phyloP scores from a whole-genome alignment of 2,888 invertebrate species.

The Pristionchus japonicus region DNA sequence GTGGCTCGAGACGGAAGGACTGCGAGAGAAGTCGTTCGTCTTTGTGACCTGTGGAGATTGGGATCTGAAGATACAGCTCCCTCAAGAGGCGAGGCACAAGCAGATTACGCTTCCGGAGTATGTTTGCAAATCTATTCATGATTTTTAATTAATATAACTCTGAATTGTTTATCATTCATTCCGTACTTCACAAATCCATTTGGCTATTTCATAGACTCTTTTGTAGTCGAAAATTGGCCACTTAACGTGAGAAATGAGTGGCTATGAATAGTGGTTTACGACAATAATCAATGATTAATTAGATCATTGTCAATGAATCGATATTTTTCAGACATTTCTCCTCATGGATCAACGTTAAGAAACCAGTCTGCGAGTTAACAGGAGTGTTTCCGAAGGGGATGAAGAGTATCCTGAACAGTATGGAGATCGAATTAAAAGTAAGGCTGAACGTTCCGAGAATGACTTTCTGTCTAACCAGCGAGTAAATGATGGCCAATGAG shows the following conservation, averaged over 20 bases:
- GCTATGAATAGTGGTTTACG: too few species aligned
- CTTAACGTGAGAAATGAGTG: too few species aligned
- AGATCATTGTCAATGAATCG: too few species aligned
- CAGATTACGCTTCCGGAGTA: neutral
- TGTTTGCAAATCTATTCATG: neutral
- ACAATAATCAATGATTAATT: too few species aligned
- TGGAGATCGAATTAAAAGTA: constrained; percentile 1
- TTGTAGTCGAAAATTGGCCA: too few species aligned
- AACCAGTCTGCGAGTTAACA: constrained; percentile 74
- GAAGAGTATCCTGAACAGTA: constrained; percentile 51
- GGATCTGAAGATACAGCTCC: neutral
- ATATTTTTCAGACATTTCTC: constrained; percentile 77
- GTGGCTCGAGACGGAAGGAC: neutral
- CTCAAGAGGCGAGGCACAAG: neutral
- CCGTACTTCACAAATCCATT: too few species aligned
- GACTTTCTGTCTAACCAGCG: neutral
- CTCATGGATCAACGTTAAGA: constrained; percentile 81
- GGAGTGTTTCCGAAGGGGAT: constrained; percentile 77
- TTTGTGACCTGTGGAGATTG: constrained; percentile 35
- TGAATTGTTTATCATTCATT: too few species aligned
- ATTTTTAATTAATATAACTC: too few species aligned
- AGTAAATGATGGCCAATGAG: neutral
- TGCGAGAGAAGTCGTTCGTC: neutral
- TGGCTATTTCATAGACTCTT: too few species aligned
- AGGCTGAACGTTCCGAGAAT: neutral